Conservation (phyloP, 2,113 vertebrate species). For the Micronycteris hirsuta region DNA sequence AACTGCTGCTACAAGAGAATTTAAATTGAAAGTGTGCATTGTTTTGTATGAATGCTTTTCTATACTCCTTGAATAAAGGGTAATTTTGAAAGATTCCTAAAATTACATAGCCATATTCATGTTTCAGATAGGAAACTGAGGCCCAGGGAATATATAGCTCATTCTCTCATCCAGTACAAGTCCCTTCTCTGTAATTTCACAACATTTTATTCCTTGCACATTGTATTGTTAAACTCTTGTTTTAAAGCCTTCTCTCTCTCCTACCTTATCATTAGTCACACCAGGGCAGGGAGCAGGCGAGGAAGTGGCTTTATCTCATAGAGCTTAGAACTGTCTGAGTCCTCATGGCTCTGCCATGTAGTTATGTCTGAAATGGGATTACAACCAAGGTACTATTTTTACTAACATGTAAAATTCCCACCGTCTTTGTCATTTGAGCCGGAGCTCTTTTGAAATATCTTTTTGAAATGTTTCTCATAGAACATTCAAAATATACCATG, state of each 20-base stretch:
- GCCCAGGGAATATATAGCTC: background rate
- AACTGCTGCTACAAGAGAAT: background rate
- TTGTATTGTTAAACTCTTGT: background rate
- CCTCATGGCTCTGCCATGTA: background rate
- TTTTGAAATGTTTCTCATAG: background rate
- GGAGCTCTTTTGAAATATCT: background rate
- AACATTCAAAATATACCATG: background rate
- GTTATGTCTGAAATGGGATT: background rate
- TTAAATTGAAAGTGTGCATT: background rate
- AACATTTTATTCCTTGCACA: background rate
- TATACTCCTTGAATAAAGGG: background rate
- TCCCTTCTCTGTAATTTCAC: background rate
- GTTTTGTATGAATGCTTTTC: background rate
- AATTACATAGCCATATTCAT: background rate
- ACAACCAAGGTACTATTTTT: background rate
- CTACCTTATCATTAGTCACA: background rate
- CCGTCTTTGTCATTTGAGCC: background rate
- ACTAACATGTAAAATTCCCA: background rate
- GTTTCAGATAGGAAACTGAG: background rate
- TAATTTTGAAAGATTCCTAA: background rate
- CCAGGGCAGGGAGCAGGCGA: background rate
- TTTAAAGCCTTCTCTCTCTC: background rate
- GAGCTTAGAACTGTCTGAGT: background rate
- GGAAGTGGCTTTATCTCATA: background rate
- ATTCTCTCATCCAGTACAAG: background rate